A percentile compares a stretch with the other conserved stretches of the same genome.
phyloP scores from a whole-genome alignment of 2,113 vertebrate species.

The Lophochroa leadbeateri region DNA sequence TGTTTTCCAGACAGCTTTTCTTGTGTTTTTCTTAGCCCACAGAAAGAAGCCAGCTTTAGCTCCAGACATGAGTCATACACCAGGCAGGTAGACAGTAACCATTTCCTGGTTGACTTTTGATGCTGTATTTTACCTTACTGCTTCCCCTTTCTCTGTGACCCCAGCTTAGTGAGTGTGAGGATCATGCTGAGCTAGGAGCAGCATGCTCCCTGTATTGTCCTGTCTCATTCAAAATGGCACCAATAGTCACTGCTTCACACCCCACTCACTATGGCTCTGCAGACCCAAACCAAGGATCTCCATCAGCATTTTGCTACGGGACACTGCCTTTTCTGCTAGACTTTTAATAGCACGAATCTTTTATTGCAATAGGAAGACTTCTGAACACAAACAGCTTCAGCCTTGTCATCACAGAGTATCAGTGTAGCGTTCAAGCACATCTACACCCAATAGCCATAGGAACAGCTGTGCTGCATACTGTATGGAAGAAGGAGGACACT shows the following conservation, averaged over 20 bases:
- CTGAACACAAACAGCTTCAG: background rate
- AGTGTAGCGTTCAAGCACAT: background rate
- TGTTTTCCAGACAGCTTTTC: background rate
- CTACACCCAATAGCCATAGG: accelerated
- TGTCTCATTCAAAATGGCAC: accelerated
- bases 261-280: accelerated
- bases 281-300: background rate
- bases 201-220: background rate
- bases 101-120: background rate
- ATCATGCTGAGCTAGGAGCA: background rate
- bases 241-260: background rate
- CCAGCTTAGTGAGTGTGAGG: background rate
- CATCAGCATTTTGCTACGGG: accelerated
- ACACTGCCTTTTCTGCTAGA: background rate
- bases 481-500: background rate
- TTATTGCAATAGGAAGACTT: background rate
- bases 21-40: background rate
- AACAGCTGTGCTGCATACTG: background rate
- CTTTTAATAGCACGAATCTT: background rate
- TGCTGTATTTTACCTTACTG: background rate
- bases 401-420: background rate
- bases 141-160: background rate
- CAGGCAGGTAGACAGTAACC: background rate
- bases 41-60: background rate
- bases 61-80: background rate